Evolutionary conservation across 2,888 invertebrate species (phyloP).

Genomic region (Drosophila bunnanda): DNA sequence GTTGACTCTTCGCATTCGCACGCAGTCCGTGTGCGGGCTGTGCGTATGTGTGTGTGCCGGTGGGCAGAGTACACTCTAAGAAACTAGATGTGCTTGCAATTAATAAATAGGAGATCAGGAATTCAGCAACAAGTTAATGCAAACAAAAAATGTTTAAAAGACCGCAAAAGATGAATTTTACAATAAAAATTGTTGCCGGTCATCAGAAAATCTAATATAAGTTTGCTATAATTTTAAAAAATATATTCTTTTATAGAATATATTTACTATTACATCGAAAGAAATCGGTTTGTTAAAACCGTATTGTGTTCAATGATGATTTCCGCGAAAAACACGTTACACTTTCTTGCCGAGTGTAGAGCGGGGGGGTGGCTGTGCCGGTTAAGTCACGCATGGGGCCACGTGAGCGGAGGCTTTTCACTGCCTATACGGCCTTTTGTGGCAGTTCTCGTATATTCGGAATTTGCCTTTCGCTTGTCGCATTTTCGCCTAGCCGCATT

Average conservation of each 20-base stretch:
- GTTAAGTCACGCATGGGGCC: slow-evolving; percentile 31
- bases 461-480: slow-evolving; percentile 4
- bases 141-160: background rate
- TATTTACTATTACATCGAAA: background rate
- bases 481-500: background rate
- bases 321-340: background rate
- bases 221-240: background rate
- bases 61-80: background rate
- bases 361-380: slow-evolving; percentile 10
- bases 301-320: background rate
- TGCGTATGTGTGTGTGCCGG: background rate
- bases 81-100: background rate
- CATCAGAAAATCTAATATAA: background rate
- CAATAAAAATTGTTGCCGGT: background rate
- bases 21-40: background rate
- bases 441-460: slow-evolving; percentile 3
- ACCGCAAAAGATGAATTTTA: background rate
- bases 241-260: background rate
- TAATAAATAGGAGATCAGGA: background rate
- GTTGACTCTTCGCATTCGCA: slow-evolving; percentile 15
- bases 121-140: too few relatives aligned
- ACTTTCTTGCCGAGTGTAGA: background rate
- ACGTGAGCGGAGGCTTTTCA: slow-evolving; percentile 34
- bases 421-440: slow-evolving; percentile 24
- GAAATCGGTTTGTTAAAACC: background rate